A percentile compares a stretch with the other conserved stretches of the same genome.
Conservation (phyloP, 1,140 invertebrate species). For the Muscidifurax raptorellus region DNA sequence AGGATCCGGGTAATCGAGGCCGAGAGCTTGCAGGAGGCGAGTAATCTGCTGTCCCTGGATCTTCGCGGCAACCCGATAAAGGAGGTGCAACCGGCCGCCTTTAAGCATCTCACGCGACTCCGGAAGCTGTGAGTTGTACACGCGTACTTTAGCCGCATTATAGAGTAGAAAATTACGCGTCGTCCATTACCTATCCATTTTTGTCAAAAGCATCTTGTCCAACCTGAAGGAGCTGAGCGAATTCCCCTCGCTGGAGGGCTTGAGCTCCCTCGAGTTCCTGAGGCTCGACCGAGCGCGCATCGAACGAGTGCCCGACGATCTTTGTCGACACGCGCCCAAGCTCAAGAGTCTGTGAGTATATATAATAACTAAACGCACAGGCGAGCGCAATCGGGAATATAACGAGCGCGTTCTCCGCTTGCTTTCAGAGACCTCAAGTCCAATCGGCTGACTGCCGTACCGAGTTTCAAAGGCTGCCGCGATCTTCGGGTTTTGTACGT, state of each 20-base stretch:
- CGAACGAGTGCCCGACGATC: slow-evolving; percentile 80
- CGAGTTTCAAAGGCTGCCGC: slow-evolving; percentile 83
- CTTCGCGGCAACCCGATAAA: slow-evolving; percentile 84
- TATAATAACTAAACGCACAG: neutral
- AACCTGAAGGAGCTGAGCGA: slow-evolving; percentile 86
- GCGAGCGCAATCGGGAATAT: neutral
- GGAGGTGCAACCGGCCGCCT: slow-evolving; percentile 79
- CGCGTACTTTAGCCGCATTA: too few relatives aligned
- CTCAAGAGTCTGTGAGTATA: slow-evolving; percentile 90
- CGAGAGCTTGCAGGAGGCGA: slow-evolving; percentile 78
- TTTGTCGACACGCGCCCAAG: slow-evolving; percentile 87
- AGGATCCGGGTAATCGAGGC: slow-evolving; percentile 80
- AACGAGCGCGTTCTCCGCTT: too few relatives aligned
- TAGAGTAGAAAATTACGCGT: too few relatives aligned
- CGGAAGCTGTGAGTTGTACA: slow-evolving; percentile 83
- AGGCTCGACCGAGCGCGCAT: slow-evolving; percentile 89
- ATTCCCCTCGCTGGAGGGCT: slow-evolving; percentile 90
- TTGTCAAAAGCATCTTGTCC: slow-evolving; percentile 83
- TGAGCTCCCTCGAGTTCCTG: slow-evolving; percentile 85
- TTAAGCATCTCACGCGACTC: slow-evolving; percentile 80
- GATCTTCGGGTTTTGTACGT: slow-evolving; percentile 93
- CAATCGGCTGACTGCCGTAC: slow-evolving; percentile 84
- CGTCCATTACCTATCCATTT: too few relatives aligned
- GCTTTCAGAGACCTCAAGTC: slow-evolving; percentile 88
- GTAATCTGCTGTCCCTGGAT: slow-evolving; percentile 80